Conservation (phyloP, 2,797 vertebrate species). For the Lacerta bilineata region DNA sequence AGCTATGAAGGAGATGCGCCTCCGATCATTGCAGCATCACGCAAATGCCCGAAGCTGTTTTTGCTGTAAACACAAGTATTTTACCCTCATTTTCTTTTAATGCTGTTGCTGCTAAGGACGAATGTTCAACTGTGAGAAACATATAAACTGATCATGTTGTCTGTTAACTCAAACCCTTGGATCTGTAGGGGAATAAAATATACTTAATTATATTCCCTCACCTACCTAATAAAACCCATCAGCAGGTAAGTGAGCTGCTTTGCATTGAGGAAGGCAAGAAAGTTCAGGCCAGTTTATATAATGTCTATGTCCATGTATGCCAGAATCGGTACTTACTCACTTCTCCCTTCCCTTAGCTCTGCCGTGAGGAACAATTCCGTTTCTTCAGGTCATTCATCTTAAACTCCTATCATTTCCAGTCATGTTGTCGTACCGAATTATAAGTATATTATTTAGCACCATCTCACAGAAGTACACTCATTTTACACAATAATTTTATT, state of each 20-base stretch:
- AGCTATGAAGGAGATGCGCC: no score
- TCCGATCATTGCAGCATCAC: no score
- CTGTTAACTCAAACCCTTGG: no score
- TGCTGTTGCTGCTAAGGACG: no score
- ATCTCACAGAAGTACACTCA: conserved; percentile 42
- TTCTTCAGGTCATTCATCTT: conserved; percentile 24
- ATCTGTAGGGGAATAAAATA: no score
- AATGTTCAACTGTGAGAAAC: no score
- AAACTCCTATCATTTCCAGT: background rate
- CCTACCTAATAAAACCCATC: no score
- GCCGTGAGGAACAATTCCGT: background rate
- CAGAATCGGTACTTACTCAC: background rate
- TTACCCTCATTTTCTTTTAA: no score
- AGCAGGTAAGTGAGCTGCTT: background rate
- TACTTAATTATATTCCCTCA: no score
- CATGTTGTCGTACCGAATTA: conserved; percentile 21
- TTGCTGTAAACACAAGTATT: no score
- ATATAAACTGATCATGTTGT: no score
- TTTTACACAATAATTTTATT: conserved; percentile 42
- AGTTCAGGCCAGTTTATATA: background rate
- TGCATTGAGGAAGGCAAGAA: background rate
- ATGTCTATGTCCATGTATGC: background rate
- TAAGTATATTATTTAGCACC: conserved; percentile 18
- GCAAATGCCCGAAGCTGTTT: no score
- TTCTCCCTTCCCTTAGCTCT: background rate